Percentiles rank a stretch among this genome's conserved stretches.
These are phyloP conservation scores for Decapterus maruadsi DNA, from an alignment of 2,797 vertebrate species.

Conservation along the genomic window DNA sequence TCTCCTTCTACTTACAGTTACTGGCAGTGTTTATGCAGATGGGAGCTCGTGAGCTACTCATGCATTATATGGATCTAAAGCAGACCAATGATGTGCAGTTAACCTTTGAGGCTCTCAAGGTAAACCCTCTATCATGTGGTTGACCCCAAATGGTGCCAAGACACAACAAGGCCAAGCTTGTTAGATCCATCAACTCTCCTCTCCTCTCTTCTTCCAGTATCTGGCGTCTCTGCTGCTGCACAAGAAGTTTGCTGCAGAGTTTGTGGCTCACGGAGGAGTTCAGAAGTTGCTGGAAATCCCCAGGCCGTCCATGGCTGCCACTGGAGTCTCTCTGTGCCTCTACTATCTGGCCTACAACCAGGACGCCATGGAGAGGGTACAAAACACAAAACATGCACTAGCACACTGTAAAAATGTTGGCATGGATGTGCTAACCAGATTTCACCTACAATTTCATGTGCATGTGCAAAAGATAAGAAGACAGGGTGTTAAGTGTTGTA, in stretches of 20 bases:
- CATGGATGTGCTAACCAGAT: not conserved
- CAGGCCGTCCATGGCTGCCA: slow-evolving; percentile 98
- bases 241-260: slow-evolving; percentile 99
- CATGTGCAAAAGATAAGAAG: not conserved
- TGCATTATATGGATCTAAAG: slow-evolving; percentile 98
- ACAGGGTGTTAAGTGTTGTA: not conserved
- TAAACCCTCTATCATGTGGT: slow-evolving; percentile 64
- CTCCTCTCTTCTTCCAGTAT: slow-evolving; percentile 84
- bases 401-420: not conserved
- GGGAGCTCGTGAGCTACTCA: slow-evolving; percentile 96
- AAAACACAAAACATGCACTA: not conserved
- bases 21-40: slow-evolving; percentile 99
- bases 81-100: slow-evolving; percentile 97
- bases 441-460: not conserved
- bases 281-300: slow-evolving; percentile 98
- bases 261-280: slow-evolving; percentile 98
- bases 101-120: slow-evolving; percentile 98
- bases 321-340: slow-evolving; percentile 98
- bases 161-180: not conserved
- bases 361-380: slow-evolving; percentile 98
- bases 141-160: not conserved
- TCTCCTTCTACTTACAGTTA: slow-evolving; percentile 83
- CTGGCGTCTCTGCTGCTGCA: slow-evolving; percentile 96
- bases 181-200: not conserved
- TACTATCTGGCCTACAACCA: slow-evolving; percentile 99